A percentile compares a stretch with the other conserved stretches of the same genome.
Conservation (phyloP, 2,797 vertebrate species). For the Sebastes jordani region DNA sequence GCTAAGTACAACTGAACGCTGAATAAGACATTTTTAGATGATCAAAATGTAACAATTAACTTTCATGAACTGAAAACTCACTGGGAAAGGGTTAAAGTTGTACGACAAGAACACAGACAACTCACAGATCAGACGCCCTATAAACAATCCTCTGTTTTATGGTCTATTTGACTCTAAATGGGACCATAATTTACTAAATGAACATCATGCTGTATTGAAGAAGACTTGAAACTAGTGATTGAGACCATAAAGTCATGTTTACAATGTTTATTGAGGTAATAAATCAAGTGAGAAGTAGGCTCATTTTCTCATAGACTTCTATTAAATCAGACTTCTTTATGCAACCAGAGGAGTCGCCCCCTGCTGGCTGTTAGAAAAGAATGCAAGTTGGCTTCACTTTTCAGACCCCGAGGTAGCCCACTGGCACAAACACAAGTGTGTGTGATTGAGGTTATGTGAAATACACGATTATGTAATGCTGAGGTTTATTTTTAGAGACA, state of each 20-base stretch:
- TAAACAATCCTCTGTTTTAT: background rate
- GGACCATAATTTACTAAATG: background rate
- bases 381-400: background rate
- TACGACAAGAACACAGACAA: background rate
- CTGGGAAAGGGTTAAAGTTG: background rate
- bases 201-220: background rate
- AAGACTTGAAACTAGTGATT: too few species aligned
- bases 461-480: conserved; percentile 59
- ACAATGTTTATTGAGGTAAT: background rate
- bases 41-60: background rate
- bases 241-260: background rate
- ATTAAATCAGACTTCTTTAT: accelerated
- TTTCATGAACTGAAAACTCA: background rate
- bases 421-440: conserved; percentile 1
- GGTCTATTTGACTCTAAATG: background rate
- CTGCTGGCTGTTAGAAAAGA: background rate
- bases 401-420: background rate
- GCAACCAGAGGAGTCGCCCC: background rate
- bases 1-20: too few species aligned
- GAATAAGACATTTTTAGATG: background rate
- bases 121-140: background rate
- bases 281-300: background rate
- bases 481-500: conserved; percentile 75
- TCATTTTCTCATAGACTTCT: background rate
- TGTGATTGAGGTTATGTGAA: conserved; percentile 20